Percentiles rank a stretch among this genome's conserved stretches.
Evolutionary conservation across 2,888 invertebrate genomes (phyloP).

Genomic region (Neoitamus cyanurus): DNA sequence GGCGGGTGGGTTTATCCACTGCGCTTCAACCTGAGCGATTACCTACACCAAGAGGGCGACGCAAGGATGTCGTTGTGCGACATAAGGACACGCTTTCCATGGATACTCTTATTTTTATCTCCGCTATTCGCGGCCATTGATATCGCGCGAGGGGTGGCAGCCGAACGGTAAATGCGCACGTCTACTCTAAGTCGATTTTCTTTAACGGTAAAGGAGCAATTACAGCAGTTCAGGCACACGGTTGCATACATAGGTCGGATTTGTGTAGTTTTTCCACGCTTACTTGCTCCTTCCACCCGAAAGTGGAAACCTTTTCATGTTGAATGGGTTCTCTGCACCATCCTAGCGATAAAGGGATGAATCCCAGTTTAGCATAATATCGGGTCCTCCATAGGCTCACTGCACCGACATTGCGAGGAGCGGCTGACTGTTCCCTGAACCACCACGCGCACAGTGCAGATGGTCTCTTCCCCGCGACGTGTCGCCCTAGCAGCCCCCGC

Average conservation of each 20-base stretch:
- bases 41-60: background rate
- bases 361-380: slow-evolving; percentile 18
- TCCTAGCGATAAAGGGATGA: slow-evolving; percentile 22
- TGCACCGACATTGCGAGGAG: slow-evolving; percentile 6
- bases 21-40: slow-evolving; percentile 4
- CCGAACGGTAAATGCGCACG: slow-evolving; percentile 34
- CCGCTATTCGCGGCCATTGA: slow-evolving; percentile 26
- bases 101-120: slow-evolving; percentile 23
- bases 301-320: slow-evolving; percentile 27
- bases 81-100: slow-evolving; percentile 29
- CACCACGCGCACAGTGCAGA: slow-evolving; percentile 39
- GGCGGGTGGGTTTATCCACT: slow-evolving; percentile 1
- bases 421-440: slow-evolving; percentile 13
- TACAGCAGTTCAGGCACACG: slow-evolving; percentile 19
- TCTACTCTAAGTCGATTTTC: slow-evolving; percentile 41
- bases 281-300: background rate
- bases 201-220: slow-evolving; percentile 29
- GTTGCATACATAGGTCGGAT: slow-evolving; percentile 13
- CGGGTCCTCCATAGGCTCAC: background rate
- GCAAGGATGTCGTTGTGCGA: slow-evolving; percentile 14
- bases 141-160: background rate
- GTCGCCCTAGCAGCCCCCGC: background rate
- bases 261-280: slow-evolving; percentile 8
- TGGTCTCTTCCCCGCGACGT: background rate
- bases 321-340: slow-evolving; percentile 9